These are phyloP conservation scores for Parazoanthus darwini DNA, from an alignment of 92 coral and sea anemone species.

Conservation along the genomic window DNA sequence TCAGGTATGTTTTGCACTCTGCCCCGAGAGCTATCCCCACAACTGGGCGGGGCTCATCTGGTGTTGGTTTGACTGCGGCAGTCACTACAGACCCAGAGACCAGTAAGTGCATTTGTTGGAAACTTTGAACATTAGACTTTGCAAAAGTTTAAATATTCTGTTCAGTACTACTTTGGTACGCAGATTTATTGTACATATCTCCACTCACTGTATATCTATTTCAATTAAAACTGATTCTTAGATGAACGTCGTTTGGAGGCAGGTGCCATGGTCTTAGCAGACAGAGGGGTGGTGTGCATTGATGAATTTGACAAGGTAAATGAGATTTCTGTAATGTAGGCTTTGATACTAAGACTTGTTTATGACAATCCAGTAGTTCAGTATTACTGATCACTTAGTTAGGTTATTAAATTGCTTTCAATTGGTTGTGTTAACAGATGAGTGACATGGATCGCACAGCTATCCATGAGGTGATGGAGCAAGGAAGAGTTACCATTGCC, in stretches of 20 bases:
- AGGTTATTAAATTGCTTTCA: neutral
- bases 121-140: neutral
- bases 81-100: slow-evolving; percentile 98
- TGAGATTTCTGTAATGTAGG: neutral
- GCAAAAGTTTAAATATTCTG: neutral
- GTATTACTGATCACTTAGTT: neutral
- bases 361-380: neutral
- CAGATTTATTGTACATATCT: no score
- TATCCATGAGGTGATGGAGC: slow-evolving; percentile 98
- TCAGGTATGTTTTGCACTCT: slow-evolving; percentile 91
- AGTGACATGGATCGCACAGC: slow-evolving; percentile 98
- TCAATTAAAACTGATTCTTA: slow-evolving; percentile 24
- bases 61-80: slow-evolving; percentile 98
- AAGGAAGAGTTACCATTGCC: slow-evolving; percentile 95
- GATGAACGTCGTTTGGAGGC: slow-evolving; percentile 95
- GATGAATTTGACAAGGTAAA: slow-evolving; percentile 96
- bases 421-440: slow-evolving; percentile 63
- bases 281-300: slow-evolving; percentile 95
- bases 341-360: neutral
- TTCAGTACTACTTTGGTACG: no score
- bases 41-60: slow-evolving; percentile 98
- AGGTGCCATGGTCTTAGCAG: slow-evolving; percentile 98
- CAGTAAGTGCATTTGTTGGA: slow-evolving; percentile 47
- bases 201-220: neutral
- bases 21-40: slow-evolving; percentile 99